Evolutionary conservation across 2,113 vertebrate species (phyloP).

Genomic region (Buteo buteo): DNA sequence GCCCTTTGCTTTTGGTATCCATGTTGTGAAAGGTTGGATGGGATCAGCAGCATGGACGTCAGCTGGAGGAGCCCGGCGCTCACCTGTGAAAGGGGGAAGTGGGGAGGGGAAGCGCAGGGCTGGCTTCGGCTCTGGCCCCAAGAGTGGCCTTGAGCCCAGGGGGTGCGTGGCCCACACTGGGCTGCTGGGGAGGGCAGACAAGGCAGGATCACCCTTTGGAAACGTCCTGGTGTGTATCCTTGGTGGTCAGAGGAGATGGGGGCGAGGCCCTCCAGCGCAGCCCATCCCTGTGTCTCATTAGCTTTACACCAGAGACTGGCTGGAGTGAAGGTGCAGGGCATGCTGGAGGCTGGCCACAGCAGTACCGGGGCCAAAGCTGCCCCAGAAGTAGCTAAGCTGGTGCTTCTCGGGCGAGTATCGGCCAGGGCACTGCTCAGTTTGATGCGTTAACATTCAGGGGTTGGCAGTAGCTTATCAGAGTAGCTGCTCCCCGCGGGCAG

Average conservation of each 20-base stretch:
- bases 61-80: neutral
- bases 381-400: neutral
- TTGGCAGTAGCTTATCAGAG: neutral
- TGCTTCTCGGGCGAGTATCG: accelerated
- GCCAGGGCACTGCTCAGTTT: accelerated
- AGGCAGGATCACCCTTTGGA: neutral
- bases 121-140: accelerated
- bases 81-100: neutral
- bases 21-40: neutral
- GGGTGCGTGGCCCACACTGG: accelerated
- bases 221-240: neutral
- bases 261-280: accelerated
- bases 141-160: neutral
- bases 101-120: neutral
- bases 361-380: neutral
- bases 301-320: neutral
- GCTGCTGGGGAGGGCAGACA: neutral
- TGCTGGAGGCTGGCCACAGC: neutral
- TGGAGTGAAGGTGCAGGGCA: neutral
- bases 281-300: accelerated
- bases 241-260: accelerated
- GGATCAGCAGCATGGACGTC: accelerated
- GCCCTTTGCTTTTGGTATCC: accelerated
- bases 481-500: neutral
- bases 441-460: accelerated